Conservation (phyloP, 2,797 vertebrate species). For the Chanos chanos region DNA sequence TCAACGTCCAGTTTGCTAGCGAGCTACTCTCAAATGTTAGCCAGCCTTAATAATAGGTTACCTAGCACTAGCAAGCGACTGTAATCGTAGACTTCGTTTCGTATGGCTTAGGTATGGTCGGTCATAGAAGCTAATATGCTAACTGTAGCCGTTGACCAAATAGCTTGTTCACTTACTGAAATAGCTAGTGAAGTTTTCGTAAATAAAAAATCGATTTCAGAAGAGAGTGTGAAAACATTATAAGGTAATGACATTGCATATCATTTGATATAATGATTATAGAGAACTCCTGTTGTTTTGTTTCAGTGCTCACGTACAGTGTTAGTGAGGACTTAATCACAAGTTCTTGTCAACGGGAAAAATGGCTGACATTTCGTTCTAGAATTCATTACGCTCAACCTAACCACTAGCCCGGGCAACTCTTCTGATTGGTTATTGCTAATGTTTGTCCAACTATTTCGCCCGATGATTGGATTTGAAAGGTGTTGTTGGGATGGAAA, state of each 20-base stretch:
- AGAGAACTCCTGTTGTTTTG: too few relatives aligned
- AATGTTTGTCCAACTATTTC: conserved; percentile 37
- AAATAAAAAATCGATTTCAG: too few relatives aligned
- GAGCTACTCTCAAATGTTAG: conserved; percentile 11
- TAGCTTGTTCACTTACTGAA: too few relatives aligned
- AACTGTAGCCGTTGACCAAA: too few relatives aligned
- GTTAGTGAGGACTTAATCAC: conserved; percentile 12
- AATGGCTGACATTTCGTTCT: conserved; percentile 80
- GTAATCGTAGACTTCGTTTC: too few relatives aligned
- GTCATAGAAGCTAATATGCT: too few relatives aligned
- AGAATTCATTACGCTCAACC: conserved; percentile 62
- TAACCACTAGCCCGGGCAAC: conserved; percentile 36
- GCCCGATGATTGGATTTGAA: conserved; percentile 58
- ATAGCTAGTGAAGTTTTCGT: too few relatives aligned
- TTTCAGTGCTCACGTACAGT: not conserved
- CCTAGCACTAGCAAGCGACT: not conserved
- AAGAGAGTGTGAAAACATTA: too few relatives aligned
- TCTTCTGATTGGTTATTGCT: conserved; percentile 56
- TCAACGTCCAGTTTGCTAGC: conserved; percentile 4
- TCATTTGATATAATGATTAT: too few relatives aligned
- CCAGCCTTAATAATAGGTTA: not conserved
- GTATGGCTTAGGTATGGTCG: too few relatives aligned
- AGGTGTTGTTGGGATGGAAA: conserved; percentile 36
- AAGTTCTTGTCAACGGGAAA: conserved; percentile 64
- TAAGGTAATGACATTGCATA: too few relatives aligned